Conservation (phyloP, 2,113 vertebrate species). For the Brachypodius melanocephalos region DNA sequence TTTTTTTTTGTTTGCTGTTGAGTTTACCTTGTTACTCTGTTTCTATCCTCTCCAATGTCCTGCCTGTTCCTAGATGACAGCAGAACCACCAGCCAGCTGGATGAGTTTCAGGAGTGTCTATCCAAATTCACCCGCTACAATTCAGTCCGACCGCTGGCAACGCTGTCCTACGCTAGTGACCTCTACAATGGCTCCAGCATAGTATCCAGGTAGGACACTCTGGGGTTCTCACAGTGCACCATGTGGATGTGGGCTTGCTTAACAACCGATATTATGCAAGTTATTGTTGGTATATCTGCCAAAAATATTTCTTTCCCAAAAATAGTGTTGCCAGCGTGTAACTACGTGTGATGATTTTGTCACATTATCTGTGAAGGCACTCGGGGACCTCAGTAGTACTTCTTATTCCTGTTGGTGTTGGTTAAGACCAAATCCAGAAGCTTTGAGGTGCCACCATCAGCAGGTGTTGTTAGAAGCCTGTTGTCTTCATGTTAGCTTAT, state of each 20-base stretch:
- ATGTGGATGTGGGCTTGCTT: background rate
- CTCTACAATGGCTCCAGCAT: slow-evolving; percentile 99
- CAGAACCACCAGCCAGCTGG: slow-evolving; percentile 92
- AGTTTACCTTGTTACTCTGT: background rate
- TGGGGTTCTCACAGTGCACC: accelerated
- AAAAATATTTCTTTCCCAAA: background rate
- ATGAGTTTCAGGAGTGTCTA: slow-evolving; percentile 98
- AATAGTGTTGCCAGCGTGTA: accelerated
- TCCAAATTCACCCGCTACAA: slow-evolving; percentile 98
- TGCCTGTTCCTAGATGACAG: slow-evolving; percentile 83
- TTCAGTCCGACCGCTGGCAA: slow-evolving; percentile 93
- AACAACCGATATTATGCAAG: accelerated
- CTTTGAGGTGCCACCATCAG: background rate
- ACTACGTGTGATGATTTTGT: background rate
- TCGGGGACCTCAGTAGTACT: background rate
- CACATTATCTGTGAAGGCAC: background rate
- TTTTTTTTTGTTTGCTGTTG: background rate
- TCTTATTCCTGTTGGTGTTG: background rate
- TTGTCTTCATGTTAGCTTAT: background rate
- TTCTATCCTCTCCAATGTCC: background rate
- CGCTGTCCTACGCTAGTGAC: slow-evolving; percentile 95
- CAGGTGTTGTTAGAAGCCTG: background rate
- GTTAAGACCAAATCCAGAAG: background rate
- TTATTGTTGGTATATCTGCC: background rate
- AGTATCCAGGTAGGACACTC: slow-evolving; percentile 89